Percentiles rank a stretch among this genome's conserved stretches.
Conservation (phyloP, 2,888 invertebrate genomes). For the Iphiclides podalirius region DNA sequence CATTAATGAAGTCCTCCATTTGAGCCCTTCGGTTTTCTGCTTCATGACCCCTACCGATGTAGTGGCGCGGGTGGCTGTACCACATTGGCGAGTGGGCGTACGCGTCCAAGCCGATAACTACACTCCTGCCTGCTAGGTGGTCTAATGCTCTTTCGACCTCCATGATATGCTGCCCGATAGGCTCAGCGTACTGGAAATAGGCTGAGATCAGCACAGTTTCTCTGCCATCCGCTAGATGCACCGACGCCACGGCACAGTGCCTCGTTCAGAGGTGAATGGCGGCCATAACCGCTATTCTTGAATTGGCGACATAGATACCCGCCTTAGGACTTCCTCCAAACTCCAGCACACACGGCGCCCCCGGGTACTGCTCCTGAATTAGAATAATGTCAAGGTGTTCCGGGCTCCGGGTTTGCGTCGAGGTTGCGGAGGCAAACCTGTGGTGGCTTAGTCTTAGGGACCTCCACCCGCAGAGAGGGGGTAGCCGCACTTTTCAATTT, state of each 20-base stretch:
- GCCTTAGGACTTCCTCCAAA: slow-evolving; percentile 18
- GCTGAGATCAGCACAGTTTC: not conserved
- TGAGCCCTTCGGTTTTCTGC: not conserved
- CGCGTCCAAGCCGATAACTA: not conserved
- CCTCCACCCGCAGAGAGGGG: slow-evolving; percentile 13
- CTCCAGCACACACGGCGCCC: too few relatives aligned
- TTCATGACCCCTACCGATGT: not conserved
- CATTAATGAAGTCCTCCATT: not conserved
- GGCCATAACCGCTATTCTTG: not conserved
- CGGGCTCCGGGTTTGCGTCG: not conserved
- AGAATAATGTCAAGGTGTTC: slow-evolving; percentile 28
- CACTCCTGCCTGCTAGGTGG: not conserved
- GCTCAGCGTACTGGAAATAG: not conserved
- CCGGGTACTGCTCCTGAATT: slow-evolving; percentile 5
- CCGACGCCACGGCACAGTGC: not conserved
- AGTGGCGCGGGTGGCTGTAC: not conserved
- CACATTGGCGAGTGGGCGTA: not conserved
- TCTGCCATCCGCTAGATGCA: not conserved
- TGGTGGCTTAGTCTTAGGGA: not conserved
- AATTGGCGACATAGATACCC: slow-evolving; percentile 21
- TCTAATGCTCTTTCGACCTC: not conserved
- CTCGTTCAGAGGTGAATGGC: not conserved
- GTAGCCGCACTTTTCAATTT: slow-evolving; percentile 10
- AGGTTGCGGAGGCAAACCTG: not conserved
- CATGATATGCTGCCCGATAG: not conserved